Evolutionary conservation across 2,888 invertebrate species (phyloP).

Genomic region (Apotomis capreana): DNA sequence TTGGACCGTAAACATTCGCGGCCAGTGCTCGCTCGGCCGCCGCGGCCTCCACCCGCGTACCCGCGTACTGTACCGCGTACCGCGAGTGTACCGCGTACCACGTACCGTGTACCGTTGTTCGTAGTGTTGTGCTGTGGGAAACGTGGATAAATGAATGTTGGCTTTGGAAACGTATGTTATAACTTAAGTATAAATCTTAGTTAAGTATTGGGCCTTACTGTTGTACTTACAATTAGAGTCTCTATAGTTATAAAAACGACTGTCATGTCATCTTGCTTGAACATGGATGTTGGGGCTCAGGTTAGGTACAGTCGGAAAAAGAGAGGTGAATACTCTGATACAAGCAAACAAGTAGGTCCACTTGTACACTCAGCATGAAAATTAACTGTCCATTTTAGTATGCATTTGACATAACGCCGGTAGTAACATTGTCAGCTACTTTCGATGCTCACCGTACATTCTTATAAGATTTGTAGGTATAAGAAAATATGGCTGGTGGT

Average conservation of each 20-base stretch:
- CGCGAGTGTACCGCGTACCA: slow-evolving; percentile 10
- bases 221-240: not conserved
- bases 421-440: too few species aligned
- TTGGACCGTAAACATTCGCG: slow-evolving; percentile 74
- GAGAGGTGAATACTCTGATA: too few species aligned
- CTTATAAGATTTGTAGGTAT: too few species aligned
- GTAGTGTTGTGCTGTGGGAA: slow-evolving; percentile 60
- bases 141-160: slow-evolving; percentile 21
- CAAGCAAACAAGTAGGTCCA: too few species aligned
- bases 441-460: too few species aligned
- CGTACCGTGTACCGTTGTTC: slow-evolving; percentile 57
- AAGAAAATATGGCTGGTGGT: too few species aligned
- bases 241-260: not conserved
- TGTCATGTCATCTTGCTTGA: not conserved
- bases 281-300: not conserved
- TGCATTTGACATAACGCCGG: too few species aligned
- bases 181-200: not conserved
- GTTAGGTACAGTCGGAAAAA: too few species aligned
- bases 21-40: slow-evolving; percentile 74
- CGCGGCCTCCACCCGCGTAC: slow-evolving; percentile 65
- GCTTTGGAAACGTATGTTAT: slow-evolving; percentile 21
- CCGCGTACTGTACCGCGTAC: slow-evolving; percentile 52
- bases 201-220: not conserved
- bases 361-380: too few species aligned
- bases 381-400: too few species aligned